Conservation (phyloP, 2,797 vertebrate genomes). For the Uromys caudimaculatus region DNA sequence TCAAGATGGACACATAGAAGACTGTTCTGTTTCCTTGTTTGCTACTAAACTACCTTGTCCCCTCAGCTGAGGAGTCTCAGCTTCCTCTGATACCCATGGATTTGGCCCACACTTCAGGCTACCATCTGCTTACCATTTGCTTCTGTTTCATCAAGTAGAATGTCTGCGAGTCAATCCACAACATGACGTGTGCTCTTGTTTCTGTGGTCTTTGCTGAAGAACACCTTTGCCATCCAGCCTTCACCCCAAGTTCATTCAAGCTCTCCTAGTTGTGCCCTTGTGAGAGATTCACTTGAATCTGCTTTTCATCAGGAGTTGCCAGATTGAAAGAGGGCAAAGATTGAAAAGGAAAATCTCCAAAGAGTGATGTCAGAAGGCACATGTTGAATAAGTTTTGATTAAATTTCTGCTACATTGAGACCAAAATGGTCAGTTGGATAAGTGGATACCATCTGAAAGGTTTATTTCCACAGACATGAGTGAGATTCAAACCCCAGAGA, state of each 20-base stretch:
- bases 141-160: background rate
- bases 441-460: background rate
- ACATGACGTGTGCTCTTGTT: no score
- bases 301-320: background rate
- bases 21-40: background rate
- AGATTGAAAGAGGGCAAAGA: background rate
- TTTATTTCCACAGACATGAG: background rate
- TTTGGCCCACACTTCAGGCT: no score
- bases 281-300: background rate
- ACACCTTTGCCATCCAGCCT: background rate
- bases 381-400: background rate
- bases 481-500: background rate
- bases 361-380: background rate
- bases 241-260: background rate
- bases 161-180: rapidly evolving
- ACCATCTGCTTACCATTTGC: no score
- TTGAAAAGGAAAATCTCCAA: background rate
- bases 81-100: background rate
- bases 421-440: no score
- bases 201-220: background rate
- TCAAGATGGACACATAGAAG: background rate
- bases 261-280: background rate
- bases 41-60: background rate
- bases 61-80: no score
- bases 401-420: background rate